Conservation (phyloP, 2,113 vertebrate species). For the Procavia capensis region DNA sequence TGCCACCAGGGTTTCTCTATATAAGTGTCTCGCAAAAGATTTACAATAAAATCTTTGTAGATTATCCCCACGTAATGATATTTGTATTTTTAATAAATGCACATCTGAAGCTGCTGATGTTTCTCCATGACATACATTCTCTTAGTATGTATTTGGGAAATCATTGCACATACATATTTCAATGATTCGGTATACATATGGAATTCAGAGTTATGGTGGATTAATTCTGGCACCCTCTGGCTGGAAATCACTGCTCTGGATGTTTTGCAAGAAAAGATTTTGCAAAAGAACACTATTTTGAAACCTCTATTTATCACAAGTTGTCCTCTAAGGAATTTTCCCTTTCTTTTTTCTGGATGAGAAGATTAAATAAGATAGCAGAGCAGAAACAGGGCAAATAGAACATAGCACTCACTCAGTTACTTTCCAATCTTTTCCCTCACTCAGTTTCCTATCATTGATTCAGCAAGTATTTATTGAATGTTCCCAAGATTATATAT, state of each 20-base stretch:
- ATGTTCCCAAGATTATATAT: not conserved
- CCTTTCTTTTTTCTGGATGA: not conserved
- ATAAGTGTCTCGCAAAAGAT: not conserved
- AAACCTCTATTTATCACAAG: not conserved
- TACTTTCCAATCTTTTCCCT: not conserved
- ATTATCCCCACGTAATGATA: not conserved
- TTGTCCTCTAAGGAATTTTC: not conserved
- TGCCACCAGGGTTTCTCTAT: too few species aligned
- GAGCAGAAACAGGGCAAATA: not conserved
- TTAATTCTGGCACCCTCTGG: not conserved
- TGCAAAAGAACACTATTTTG: not conserved
- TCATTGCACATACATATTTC: not conserved
- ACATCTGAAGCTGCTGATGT: not conserved
- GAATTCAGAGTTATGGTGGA: not conserved
- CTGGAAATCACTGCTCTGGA: not conserved
- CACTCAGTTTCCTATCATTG: not conserved
- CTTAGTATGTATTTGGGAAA: not conserved
- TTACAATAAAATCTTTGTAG: not conserved
- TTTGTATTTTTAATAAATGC: not conserved
- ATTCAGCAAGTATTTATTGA: not conserved
- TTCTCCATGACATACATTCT: not conserved
- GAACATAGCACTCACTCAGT: not conserved
- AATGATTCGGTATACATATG: not conserved
- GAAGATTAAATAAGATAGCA: not conserved
- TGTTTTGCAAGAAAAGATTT: not conserved